phyloP scores from a whole-genome alignment of 2,113 vertebrate species.

The Megalops atlanticus region DNA sequence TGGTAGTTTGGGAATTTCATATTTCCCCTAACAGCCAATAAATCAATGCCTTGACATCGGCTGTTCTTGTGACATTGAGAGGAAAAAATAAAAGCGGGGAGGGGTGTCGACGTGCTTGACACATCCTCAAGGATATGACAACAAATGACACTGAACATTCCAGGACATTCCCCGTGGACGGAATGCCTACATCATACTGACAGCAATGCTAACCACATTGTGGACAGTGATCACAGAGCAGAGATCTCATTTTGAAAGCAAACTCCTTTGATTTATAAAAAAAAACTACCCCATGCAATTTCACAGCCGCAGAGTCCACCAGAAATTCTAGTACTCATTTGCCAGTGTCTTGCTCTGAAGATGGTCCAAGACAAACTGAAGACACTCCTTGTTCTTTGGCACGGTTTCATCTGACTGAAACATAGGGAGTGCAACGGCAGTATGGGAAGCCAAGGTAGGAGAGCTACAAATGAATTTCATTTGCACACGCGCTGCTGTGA shows the following conservation, averaged over 20 bases:
- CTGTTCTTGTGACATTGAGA: slow-evolving; percentile 20
- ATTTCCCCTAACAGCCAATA: slow-evolving; percentile 55
- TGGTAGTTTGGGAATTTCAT: slow-evolving; percentile 53
- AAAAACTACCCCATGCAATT: too few species aligned
- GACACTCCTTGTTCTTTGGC: background rate
- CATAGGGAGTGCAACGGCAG: background rate
- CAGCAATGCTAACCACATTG: background rate
- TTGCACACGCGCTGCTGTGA: background rate
- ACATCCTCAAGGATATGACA: background rate
- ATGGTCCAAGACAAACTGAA: background rate
- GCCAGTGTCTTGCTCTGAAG: background rate
- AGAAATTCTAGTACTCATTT: background rate
- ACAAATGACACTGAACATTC: background rate
- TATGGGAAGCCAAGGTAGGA: background rate
- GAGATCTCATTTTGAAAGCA: background rate
- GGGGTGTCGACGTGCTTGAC: background rate
- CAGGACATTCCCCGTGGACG: background rate
- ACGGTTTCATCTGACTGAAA: background rate
- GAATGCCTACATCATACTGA: background rate
- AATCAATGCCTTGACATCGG: slow-evolving; percentile 47
- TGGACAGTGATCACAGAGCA: background rate
- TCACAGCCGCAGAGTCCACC: too few species aligned
- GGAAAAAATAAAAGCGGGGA: background rate
- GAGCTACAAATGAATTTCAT: slow-evolving; percentile 10
- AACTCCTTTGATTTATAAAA: too few species aligned